phyloP scores from a whole-genome alignment of 2,113 vertebrate species.

The Anhinga rufa region DNA sequence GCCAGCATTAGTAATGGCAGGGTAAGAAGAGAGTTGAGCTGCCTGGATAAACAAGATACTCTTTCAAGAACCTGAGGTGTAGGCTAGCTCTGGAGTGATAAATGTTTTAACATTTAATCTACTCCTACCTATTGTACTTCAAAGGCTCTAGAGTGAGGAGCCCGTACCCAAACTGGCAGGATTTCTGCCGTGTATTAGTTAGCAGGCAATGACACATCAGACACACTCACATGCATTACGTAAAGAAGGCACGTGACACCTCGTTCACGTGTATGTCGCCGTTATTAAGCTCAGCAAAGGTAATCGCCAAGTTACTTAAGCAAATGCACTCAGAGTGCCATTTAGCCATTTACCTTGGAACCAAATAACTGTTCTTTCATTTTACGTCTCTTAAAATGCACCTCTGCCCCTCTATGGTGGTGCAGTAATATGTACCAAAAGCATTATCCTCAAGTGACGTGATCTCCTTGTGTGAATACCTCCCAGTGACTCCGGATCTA shows the following conservation, averaged over 20 bases:
- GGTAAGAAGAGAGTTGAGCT: constrained; percentile 24
- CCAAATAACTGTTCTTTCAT: neutral
- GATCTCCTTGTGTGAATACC: neutral
- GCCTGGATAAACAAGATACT: constrained; percentile 14
- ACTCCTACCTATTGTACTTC: neutral
- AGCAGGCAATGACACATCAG: neutral
- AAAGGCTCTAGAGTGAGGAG: neutral
- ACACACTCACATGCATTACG: neutral
- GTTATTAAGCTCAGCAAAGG: neutral
- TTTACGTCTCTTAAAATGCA: neutral
- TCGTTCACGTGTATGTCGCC: neutral
- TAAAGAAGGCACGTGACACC: neutral
- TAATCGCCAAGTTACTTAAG: neutral
- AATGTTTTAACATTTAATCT: constrained; percentile 36
- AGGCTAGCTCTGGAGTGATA: neutral
- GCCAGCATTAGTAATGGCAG: neutral
- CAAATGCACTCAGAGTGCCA: neutral
- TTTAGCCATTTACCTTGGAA: neutral
- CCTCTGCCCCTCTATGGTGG: neutral
- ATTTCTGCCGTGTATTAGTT: neutral
- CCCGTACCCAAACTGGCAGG: neutral
- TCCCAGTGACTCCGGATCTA: neutral
- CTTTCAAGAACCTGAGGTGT: constrained; percentile 10
- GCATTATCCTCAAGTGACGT: neutral
- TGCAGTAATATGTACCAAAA: neutral